Base-by-base conservation (phyloP, 2,888 invertebrate species). In the Coelopa pilipes region DNA sequence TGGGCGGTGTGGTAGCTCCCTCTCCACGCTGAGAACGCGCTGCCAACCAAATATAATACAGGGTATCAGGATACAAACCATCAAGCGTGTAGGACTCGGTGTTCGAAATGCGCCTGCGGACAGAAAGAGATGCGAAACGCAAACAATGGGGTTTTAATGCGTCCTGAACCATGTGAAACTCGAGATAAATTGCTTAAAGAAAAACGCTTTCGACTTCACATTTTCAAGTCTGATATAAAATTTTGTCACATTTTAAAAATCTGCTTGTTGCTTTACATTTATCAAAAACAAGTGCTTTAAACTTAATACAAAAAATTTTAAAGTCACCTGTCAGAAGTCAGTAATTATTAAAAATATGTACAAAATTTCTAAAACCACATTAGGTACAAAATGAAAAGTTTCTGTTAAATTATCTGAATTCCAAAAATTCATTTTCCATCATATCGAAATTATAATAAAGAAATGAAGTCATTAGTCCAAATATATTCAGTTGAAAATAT, bases 31-130 rank as follows among this genome's bases (percentile, higher is more conserved):
- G 94, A 17, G 97, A 97, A 79, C 96, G 91, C 74, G 98, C 99
- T 15, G 98, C 97, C 81, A 99, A 89, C 95, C 98, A 97, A 83
- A 99, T 95, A 89, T 96, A 96, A 90, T 99, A 99, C 80, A 96
- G 89, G 13, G 98, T 98, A 90, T 98, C 96, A 49, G 99, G 98
- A 87, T 97, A 96, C 62, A 99, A 91, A 72, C 95, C 95, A 81
- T 93, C 94, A 81, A 99, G 90, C 24, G 94, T 94, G 90, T 96
- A 97, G 46, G 92, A 92, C 87, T 96, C 95, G 21, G 92, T 91
- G 78, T 94, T 93, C 47, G 93, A 92, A 84, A 96, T 95, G 82
- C 93, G 92, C 82, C 91, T 91, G 79, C 10, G 74, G 68, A 53
- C 55, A 65, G 10, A 10, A 47, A 59, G 47, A 59, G 7, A 55